Percentiles rank a stretch among this genome's conserved stretches.
phyloP scores from a whole-genome alignment of 1,140 invertebrate genomes.

The Ceratoteleas bidentatus region DNA sequence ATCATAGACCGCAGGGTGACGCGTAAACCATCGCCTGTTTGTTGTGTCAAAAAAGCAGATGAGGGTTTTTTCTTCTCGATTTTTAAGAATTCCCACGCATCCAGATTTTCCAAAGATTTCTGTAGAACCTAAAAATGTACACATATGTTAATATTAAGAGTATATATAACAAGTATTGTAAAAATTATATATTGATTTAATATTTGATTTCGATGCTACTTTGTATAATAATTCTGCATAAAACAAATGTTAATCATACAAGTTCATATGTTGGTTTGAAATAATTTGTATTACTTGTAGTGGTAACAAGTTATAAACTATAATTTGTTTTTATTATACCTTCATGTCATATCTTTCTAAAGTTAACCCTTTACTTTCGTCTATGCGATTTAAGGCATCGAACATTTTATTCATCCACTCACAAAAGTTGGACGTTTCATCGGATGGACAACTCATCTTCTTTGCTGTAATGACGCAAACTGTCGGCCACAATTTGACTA shows the following conservation, averaged over 20 bases:
- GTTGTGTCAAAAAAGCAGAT: constrained; percentile 39
- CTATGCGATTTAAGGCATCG: no score
- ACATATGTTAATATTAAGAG: no score
- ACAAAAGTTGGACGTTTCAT: no score
- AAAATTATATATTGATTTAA: no score
- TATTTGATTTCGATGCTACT: constrained; percentile 3
- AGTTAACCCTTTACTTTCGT: constrained; percentile 5
- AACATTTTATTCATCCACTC: no score
- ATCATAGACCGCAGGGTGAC: constrained; percentile 44
- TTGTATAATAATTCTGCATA: no score
- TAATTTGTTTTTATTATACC: constrained; percentile 23
- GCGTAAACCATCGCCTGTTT: constrained; percentile 47
- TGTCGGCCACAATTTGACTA: no score
- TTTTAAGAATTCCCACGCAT: constrained; percentile 52
- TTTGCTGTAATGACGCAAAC: no score
- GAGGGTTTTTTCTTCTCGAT: constrained; percentile 12
- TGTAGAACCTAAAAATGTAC: constrained; percentile 29
- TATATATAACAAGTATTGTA: no score
- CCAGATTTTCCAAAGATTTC: constrained; percentile 37
- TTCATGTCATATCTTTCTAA: constrained; percentile 15
- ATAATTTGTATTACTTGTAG: neutral
- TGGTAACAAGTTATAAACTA: constrained; percentile 1
- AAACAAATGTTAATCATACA: neutral
- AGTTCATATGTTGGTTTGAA: neutral
- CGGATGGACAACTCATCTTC: no score